Percentiles rank a stretch among this genome's conserved stretches.
phyloP scores from a whole-genome alignment of 1,140 invertebrate species.

The Dreissena rostriformis region DNA sequence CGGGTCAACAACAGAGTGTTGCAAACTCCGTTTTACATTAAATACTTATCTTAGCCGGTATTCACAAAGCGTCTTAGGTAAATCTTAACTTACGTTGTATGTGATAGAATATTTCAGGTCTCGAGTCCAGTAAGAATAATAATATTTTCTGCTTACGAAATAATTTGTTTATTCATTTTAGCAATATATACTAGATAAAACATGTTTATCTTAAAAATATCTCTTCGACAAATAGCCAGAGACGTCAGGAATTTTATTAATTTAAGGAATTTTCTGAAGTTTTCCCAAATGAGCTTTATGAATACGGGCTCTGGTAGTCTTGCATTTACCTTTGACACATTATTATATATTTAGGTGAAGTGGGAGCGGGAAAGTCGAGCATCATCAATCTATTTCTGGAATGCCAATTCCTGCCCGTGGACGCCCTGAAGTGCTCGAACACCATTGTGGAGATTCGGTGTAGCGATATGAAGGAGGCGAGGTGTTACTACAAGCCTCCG shows the following conservation, averaged over 20 bases:
- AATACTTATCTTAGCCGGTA: too few relatives aligned
- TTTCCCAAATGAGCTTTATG: too few relatives aligned
- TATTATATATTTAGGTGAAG: slow-evolving; percentile 15
- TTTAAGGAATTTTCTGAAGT: background rate
- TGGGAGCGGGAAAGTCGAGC: slow-evolving; percentile 32
- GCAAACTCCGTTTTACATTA: too few relatives aligned
- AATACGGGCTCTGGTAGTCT: background rate
- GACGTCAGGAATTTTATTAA: background rate
- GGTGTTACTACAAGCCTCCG: slow-evolving; percentile 14
- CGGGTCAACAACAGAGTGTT: background rate
- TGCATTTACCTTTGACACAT: background rate
- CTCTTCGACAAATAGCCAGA: too few relatives aligned
- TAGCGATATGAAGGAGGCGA: slow-evolving; percentile 32
- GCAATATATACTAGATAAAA: too few relatives aligned
- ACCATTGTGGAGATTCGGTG: slow-evolving; percentile 38
- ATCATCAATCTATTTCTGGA: slow-evolving; percentile 26
- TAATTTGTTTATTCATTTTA: too few relatives aligned
- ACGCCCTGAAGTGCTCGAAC: slow-evolving; percentile 32
- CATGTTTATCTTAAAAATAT: too few relatives aligned
- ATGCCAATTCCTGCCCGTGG: slow-evolving; percentile 5
- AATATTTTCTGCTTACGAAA: too few relatives aligned
- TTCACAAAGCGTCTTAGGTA: too few relatives aligned
- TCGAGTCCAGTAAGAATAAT: too few relatives aligned
- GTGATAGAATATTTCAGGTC: too few relatives aligned
- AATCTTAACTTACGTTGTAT: too few relatives aligned